Base-by-base conservation (phyloP, 2,113 vertebrate genomes). In the Python bivittatus region DNA sequence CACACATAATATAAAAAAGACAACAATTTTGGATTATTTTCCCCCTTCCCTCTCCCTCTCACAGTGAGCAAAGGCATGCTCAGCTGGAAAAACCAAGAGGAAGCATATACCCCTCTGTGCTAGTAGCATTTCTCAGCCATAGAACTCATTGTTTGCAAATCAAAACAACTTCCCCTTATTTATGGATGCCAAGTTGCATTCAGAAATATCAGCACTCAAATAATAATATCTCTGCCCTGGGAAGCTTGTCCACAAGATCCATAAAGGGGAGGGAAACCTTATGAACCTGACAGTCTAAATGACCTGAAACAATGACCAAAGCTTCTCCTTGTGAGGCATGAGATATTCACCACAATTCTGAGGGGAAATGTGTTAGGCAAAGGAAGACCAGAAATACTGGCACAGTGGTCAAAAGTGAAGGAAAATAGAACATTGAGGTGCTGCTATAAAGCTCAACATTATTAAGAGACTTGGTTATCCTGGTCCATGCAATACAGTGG, bases 321-420 rank as follows among this genome's bases (percentile, higher is more conserved):
- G 25, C 13, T 61, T 12, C 87, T 88, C 44, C 53, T 42, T 86
- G 33, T 56, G 61, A 33, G 52, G 38, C 57, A 53, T 53, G 10
- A 64, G 58, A 33, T n/a, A n/a, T n/a, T n/a, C n/a, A n/a, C n/a
- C n/a, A n/a, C n/a, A 54, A 8, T 48, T 64, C 79, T 52, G 52
- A 90, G 56, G 90, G 87, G 33, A 92, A 96, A 57, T 79, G 61
- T 44, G 25, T 25, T 29, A 44, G 54, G 61, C 52, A 92, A 79
- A 72, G 22, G 54, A 58, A 33, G 88, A 84, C 0, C 25, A 6
- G 6, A 61, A 85, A 23, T 7, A 17, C 10, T 0, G 22, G 22
- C 48, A 33, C 29, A 52, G 38, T 79, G 60, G 9, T 12, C 38
- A 44, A 27, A 68, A 52, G 42, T 13, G 57, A 38, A 64, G 10